Evolutionary conservation across 1,140 invertebrate species (phyloP).

Genomic region (Tetranychus urticae): DNA sequence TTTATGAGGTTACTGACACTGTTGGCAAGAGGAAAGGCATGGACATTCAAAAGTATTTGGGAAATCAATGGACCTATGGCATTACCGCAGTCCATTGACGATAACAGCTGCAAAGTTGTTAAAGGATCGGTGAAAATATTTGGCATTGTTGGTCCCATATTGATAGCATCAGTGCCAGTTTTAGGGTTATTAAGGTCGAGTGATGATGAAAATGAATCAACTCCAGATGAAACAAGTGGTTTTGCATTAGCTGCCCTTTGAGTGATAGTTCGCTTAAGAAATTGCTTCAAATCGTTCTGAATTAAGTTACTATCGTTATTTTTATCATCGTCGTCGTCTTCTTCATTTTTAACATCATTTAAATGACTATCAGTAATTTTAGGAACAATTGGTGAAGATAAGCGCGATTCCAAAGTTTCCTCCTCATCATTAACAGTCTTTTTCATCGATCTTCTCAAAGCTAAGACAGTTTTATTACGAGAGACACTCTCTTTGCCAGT

Average conservation of each 20-base stretch:
- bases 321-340: constrained; percentile 10
- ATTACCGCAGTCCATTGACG: constrained; percentile 7
- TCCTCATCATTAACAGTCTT: not conserved
- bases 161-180: too few relatives aligned
- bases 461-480: too few relatives aligned
- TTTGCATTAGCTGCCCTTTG: constrained; percentile 1
- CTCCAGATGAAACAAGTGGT: not conserved
- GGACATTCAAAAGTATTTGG: constrained; percentile 14
- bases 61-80: constrained; percentile 12
- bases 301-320: constrained; percentile 2
- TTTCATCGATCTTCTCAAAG: too few relatives aligned
- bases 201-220: not conserved
- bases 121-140: constrained; percentile 1
- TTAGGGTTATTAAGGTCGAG: too few relatives aligned
- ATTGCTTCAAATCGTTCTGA: constrained; percentile 20
- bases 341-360: not conserved
- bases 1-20: not conserved
- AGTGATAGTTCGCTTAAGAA: constrained; percentile 20
- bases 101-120: constrained; percentile 4
- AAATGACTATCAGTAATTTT: too few relatives aligned
- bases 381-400: too few relatives aligned
- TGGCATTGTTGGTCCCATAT: not conserved
- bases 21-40: constrained; percentile 11
- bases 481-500: not conserved
- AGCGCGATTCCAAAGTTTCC: not conserved